Conservation (phyloP, 2,797 vertebrate species). For the Clarias pachynema region DNA sequence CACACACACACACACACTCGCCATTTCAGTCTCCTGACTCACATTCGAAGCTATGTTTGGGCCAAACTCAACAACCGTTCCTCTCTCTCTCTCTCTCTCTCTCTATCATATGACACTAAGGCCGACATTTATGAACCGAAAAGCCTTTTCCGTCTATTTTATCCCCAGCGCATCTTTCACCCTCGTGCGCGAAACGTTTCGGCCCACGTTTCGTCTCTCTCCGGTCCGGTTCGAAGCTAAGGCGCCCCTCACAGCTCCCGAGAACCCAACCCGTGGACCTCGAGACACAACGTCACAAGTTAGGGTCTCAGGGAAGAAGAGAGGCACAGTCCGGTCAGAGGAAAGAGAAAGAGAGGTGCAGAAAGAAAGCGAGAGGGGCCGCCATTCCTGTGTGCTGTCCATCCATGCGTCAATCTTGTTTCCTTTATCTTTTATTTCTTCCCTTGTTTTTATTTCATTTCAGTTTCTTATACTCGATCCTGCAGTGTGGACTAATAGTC, state of each 20-base stretch:
- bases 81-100: constrained; percentile 11
- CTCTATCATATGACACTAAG: constrained; percentile 28
- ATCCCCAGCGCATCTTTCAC: not conserved
- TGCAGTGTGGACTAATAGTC: not conserved
- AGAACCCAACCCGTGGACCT: constrained; percentile 99
- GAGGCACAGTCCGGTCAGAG: constrained; percentile 79
- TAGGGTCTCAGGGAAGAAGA: constrained; percentile 99
- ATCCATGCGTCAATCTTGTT: constrained; percentile 2
- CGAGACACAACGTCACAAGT: constrained; percentile 99
- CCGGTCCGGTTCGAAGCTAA: constrained; percentile 73
- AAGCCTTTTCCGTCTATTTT: not conserved
- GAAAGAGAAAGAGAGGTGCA: not conserved
- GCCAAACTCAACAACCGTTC: constrained; percentile 54
- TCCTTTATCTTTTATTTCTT: constrained; percentile 7
- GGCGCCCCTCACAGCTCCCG: constrained; percentile 98
- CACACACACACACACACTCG: constrained; percentile 28
- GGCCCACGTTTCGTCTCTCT: not conserved
- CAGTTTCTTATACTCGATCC: not conserved
- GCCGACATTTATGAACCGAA: constrained; percentile 38
- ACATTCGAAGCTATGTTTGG: constrained; percentile 50
- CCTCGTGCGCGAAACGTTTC: not conserved
- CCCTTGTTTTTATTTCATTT: constrained; percentile 1
- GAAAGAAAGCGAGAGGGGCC: constrained; percentile 8
- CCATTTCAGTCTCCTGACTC: constrained; percentile 52
- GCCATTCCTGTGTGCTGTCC: constrained; percentile 53